These are phyloP conservation scores for Heteromurus nitidus DNA, from an alignment of 2,888 invertebrate species.

Conservation along the genomic window DNA sequence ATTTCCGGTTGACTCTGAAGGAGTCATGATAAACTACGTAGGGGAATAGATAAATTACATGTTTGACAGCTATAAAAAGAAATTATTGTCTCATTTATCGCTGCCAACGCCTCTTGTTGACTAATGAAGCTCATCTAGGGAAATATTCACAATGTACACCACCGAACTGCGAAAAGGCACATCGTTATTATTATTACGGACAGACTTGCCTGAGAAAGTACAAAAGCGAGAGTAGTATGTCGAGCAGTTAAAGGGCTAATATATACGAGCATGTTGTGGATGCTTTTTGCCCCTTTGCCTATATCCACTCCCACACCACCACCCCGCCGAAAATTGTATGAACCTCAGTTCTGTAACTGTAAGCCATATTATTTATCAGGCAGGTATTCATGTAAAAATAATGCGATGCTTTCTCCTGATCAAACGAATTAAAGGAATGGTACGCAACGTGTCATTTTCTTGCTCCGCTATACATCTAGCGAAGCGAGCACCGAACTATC, in stretches of 20 bases:
- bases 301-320: no score
- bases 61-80: slow-evolving; percentile 65
- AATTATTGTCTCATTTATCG: slow-evolving; percentile 64
- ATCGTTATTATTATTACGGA: no score
- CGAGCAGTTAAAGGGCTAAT: no score
- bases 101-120: slow-evolving; percentile 60
- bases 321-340: neutral
- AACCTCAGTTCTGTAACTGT: neutral
- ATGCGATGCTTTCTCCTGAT: slow-evolving; percentile 7
- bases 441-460: neutral
- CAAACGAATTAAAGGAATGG: neutral
- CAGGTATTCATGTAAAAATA: neutral
- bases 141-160: slow-evolving; percentile 31
- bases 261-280: no score
- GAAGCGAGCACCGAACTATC: neutral
- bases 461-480: no score
- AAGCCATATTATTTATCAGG: neutral
- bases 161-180: no score
- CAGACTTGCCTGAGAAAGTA: no score
- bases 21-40: slow-evolving; percentile 52
- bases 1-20: slow-evolving; percentile 60
- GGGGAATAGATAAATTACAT: slow-evolving; percentile 62
- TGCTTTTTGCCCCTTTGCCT: no score
- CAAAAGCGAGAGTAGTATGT: no score
- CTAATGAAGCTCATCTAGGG: slow-evolving; percentile 58